A percentile compares a stretch with the other conserved stretches of the same genome.
phyloP scores from a whole-genome alignment of 2,888 invertebrate species.

The Apomyelois bistriatella region DNA sequence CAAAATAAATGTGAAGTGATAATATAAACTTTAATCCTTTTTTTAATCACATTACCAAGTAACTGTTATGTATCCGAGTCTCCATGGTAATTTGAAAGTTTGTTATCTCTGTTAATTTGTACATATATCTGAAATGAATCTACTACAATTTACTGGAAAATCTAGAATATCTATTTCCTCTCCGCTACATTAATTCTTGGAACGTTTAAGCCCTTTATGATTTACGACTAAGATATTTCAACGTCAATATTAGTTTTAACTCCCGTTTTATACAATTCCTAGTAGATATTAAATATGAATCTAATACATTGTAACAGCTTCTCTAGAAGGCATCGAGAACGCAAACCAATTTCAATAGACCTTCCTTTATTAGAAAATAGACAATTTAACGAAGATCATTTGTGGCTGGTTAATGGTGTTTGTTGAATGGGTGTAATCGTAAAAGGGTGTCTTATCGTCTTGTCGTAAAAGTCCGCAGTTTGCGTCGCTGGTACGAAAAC shows the following conservation, averaged over 20 bases:
- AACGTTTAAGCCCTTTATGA: conserved; percentile 12
- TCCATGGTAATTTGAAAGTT: background rate
- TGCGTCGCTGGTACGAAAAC: conserved; percentile 46
- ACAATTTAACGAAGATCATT: background rate
- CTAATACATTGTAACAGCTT: conserved; percentile 31
- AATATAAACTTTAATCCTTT: too few species aligned
- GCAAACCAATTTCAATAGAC: conserved; percentile 13
- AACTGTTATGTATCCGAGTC: background rate
- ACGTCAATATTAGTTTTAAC: conserved; percentile 32
- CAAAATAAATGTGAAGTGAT: too few species aligned
- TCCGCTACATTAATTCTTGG: conserved; percentile 8
- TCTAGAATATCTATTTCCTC: conserved; percentile 1
- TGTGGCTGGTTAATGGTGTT: conserved; percentile 18
- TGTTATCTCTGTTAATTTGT: conserved; percentile 16
- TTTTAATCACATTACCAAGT: background rate
- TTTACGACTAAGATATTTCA: conserved; percentile 14
- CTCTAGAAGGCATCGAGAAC: conserved; percentile 11
- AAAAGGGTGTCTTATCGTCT: conserved; percentile 51
- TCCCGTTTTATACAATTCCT: conserved; percentile 32
- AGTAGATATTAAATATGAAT: conserved; percentile 31
- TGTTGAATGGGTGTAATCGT: conserved; percentile 48
- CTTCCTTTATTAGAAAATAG: conserved; percentile 1
- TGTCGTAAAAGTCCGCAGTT: conserved; percentile 55
- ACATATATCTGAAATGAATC: background rate
- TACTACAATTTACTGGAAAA: background rate